A percentile compares a stretch with the other conserved stretches of the same genome.
Conservation (phyloP, 2,113 vertebrate genomes). For the Oreocharis arfaki region DNA sequence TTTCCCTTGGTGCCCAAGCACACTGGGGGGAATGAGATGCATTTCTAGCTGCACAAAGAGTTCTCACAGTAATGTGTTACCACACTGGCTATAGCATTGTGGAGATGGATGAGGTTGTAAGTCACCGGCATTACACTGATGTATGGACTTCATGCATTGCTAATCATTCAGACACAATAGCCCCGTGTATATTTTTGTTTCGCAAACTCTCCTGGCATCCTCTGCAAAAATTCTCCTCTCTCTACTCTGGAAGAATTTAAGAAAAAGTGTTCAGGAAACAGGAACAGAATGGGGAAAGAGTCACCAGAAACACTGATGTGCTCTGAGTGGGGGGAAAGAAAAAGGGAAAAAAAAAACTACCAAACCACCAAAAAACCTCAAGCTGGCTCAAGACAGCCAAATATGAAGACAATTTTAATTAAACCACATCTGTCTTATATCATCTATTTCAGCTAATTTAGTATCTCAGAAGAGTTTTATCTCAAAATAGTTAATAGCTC, state of each 20-base stretch:
- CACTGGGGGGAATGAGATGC: not conserved
- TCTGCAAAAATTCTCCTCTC: not conserved
- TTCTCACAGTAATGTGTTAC: constrained; percentile 17
- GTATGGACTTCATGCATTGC: not conserved
- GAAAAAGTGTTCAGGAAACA: not conserved
- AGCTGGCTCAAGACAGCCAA: not conserved
- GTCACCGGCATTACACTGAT: not conserved
- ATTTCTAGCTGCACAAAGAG: constrained; percentile 33
- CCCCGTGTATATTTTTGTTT: not conserved
- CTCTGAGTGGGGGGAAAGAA: not conserved
- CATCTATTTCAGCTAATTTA: not conserved
- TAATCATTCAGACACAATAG: not conserved
- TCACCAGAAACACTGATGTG: not conserved
- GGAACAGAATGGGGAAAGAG: not conserved
- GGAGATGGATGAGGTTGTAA: constrained; percentile 27
- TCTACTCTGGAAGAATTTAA: not conserved
- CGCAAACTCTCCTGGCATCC: not conserved
- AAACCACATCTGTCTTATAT: not conserved
- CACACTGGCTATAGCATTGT: not conserved
- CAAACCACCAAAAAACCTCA: not conserved
- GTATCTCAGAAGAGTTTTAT: not conserved
- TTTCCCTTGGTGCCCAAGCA: not conserved
- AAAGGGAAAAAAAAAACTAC: not conserved
- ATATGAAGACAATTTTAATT: not conserved
- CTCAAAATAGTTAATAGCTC: not conserved